Conservation (phyloP, 2,888 invertebrate species). For the Calliphora vomitoria region DNA sequence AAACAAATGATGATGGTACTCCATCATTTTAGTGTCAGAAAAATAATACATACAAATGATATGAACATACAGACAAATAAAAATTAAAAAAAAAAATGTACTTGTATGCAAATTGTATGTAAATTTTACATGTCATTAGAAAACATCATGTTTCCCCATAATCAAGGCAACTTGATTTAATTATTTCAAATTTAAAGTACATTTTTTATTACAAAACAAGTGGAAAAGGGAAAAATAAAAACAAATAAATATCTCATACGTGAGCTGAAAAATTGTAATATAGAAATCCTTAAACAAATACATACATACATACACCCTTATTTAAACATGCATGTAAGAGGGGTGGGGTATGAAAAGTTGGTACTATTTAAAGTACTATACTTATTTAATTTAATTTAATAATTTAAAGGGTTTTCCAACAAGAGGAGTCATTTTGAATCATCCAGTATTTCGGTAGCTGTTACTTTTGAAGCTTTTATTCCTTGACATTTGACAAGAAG, state of each 20-base stretch:
- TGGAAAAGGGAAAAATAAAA: background rate
- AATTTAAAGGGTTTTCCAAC: no score
- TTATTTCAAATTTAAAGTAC: constrained; percentile 54
- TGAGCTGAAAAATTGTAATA: constrained; percentile 25
- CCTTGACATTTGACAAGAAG: no score
- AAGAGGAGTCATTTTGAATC: no score
- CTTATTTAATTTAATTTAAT: no score
- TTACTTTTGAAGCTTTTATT: no score
- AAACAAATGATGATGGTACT: constrained; percentile 14
- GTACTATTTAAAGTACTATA: no score
- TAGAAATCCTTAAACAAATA: background rate
- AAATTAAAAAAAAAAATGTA: background rate
- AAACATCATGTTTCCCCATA: constrained; percentile 56
- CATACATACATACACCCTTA: background rate
- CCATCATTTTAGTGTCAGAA: constrained; percentile 21
- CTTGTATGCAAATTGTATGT: background rate
- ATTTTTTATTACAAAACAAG: constrained; percentile 19
- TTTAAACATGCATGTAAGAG: background rate
- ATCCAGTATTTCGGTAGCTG: no score
- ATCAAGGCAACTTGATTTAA: constrained; percentile 61
- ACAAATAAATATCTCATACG: constrained; percentile 33
- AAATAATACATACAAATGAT: constrained; percentile 16
- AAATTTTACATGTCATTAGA: constrained; percentile 35
- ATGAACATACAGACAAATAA: background rate
- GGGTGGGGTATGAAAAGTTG: background rate